Evolutionary conservation across 2,888 invertebrate genomes (phyloP).

Genomic region (Meandrusa payeni): DNA sequence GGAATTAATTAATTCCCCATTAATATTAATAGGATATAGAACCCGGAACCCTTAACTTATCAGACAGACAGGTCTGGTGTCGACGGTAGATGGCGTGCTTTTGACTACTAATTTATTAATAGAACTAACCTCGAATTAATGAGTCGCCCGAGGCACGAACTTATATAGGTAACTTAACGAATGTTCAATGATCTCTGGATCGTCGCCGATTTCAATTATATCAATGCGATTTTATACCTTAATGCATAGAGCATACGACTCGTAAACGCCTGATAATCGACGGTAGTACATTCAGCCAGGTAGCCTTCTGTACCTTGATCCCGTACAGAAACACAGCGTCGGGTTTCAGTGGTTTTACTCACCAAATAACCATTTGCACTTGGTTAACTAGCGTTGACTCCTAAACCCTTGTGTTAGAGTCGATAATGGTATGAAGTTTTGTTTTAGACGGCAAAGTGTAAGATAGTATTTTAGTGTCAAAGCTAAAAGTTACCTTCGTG

Average conservation of each 20-base stretch:
- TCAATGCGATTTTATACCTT: conserved; percentile 11
- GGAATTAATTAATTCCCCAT: conserved; percentile 12
- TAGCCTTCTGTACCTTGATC: conserved; percentile 29
- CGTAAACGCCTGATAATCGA: neutral
- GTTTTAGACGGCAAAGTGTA: conserved; percentile 20
- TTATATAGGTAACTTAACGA: conserved; percentile 3
- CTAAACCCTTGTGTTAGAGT: conserved; percentile 24
- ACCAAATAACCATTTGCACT: conserved; percentile 26
- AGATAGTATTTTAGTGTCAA: conserved; percentile 42
- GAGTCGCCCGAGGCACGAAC: conserved; percentile 17
- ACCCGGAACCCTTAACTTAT: conserved; percentile 17
- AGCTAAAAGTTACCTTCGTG: conserved; percentile 46
- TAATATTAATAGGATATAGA: conserved; percentile 16
- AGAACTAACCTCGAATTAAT: conserved; percentile 21
- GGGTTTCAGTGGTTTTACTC: conserved; percentile 56
- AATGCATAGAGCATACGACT: neutral
- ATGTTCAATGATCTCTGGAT: conserved; percentile 18
- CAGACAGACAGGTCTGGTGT: conserved; percentile 7
- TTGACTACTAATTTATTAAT: conserved; percentile 22
- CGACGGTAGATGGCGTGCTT: conserved; percentile 17
- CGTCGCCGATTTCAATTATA: conserved; percentile 4
- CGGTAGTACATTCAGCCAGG: conserved; percentile 6
- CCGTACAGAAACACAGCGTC: conserved; percentile 39
- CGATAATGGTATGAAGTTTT: conserved; percentile 24
- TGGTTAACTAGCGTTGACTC: conserved; percentile 20